Percentiles rank a stretch among this genome's conserved stretches.
These are phyloP conservation scores for Suricata suricatta DNA, from an alignment of 2,113 vertebrate species.

Conservation along the genomic window DNA sequence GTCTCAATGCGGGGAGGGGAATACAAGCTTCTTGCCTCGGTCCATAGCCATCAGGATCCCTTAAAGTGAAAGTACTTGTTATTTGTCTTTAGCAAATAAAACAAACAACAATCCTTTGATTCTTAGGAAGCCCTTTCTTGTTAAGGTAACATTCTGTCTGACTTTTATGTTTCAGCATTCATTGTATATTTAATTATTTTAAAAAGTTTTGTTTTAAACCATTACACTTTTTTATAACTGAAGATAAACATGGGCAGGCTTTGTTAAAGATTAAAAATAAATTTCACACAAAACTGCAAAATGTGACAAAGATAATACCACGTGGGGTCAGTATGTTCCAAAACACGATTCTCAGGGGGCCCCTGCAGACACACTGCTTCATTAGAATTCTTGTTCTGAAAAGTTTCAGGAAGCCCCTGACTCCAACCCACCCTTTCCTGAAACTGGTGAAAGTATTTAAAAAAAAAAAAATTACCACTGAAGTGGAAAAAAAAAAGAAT, in stretches of 20 bases:
- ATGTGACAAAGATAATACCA: slow-evolving; percentile 86
- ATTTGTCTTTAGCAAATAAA: slow-evolving; percentile 85
- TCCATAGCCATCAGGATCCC: slow-evolving; percentile 78
- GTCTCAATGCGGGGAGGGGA: slow-evolving; percentile 66
- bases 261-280: slow-evolving; percentile 89
- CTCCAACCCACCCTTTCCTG: slow-evolving; percentile 89
- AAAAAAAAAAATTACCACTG: slow-evolving; percentile 61
- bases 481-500: slow-evolving; percentile 56
- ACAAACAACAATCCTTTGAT: slow-evolving; percentile 87
- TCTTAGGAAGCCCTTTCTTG: slow-evolving; percentile 87
- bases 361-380: slow-evolving; percentile 80
- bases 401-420: slow-evolving; percentile 88
- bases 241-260: slow-evolving; percentile 87
- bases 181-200: slow-evolving; percentile 90
- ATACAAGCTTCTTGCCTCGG: slow-evolving; percentile 72
- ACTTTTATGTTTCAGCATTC: slow-evolving; percentile 88
- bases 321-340: slow-evolving; percentile 88
- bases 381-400: slow-evolving; percentile 84
- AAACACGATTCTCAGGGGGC: slow-evolving; percentile 88
- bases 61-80: slow-evolving; percentile 89
- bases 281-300: slow-evolving; percentile 87
- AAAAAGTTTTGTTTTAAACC: slow-evolving; percentile 87
- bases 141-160: slow-evolving; percentile 81
- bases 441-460: slow-evolving; percentile 86
- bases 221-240: slow-evolving; percentile 85